A percentile compares a stretch with the other conserved stretches of the same genome.
Conservation (phyloP, 2,113 vertebrate species). For the Vicugna pacos region DNA sequence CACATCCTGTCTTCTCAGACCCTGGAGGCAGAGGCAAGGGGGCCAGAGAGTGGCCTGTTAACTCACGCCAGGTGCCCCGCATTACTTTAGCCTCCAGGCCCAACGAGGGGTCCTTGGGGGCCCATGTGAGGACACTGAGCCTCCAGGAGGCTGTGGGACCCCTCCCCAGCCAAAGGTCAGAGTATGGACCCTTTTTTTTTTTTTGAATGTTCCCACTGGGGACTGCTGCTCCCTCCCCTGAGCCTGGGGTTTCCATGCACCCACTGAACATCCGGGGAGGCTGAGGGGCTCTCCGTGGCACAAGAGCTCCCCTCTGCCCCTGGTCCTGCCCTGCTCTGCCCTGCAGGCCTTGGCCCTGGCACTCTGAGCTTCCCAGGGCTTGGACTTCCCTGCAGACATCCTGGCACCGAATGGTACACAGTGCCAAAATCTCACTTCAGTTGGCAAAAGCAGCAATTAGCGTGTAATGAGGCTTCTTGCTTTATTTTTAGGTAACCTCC, state of each 20-base stretch:
- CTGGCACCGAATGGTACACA: conserved; percentile 76
- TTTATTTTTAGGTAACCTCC: conserved; percentile 91
- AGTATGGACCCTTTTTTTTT: background rate
- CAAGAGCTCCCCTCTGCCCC: background rate
- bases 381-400: conserved; percentile 21
- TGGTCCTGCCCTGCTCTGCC: rapidly evolving
- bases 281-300: background rate
- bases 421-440: conserved; percentile 84
- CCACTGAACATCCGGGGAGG: background rate
- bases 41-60: background rate
- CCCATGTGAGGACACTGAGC: background rate
- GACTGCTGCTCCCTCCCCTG: no score
- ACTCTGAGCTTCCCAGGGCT: background rate
- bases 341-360: rapidly evolving
- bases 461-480: conserved; percentile 90
- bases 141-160: background rate
- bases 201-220: background rate
- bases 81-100: background rate
- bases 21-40: background rate
- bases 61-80: rapidly evolving
- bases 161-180: background rate
- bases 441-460: conserved; percentile 88
- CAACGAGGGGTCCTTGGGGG: background rate
- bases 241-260: background rate
- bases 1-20: background rate